Percentiles rank a stretch among this genome's conserved stretches.
Evolutionary conservation across 1,140 invertebrate species (phyloP).

Genomic region (Trichomalopsis sarcophagae): DNA sequence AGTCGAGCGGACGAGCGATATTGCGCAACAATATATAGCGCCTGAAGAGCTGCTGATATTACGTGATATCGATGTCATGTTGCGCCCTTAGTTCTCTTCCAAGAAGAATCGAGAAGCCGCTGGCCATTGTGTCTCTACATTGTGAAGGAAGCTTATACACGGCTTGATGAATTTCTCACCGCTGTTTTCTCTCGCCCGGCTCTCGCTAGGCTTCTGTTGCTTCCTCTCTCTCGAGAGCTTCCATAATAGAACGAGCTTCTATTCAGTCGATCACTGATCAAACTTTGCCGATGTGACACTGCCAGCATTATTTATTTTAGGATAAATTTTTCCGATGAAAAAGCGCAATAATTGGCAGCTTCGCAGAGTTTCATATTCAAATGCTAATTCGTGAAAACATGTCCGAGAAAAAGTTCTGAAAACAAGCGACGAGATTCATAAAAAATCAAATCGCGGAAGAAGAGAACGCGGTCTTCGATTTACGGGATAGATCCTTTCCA

Average conservation of each 20-base stretch:
- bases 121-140: background rate
- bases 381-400: too few relatives aligned
- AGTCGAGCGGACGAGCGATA: constrained; percentile 17
- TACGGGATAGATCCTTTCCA: background rate
- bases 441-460: background rate
- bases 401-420: background rate
- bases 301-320: background rate
- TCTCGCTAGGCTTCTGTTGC: background rate
- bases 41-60: background rate
- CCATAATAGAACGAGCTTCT: background rate
- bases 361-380: too few relatives aligned
- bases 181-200: background rate
- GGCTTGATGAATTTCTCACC: constrained; percentile 29
- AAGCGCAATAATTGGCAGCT: too few relatives aligned
- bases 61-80: constrained; percentile 30
- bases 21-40: constrained; percentile 19
- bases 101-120: background rate
- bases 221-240: background rate
- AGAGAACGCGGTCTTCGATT: background rate
- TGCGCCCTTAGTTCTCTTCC: background rate
- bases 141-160: constrained; percentile 16
- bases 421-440: background rate
- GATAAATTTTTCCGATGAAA: too few relatives aligned
- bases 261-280: background rate
- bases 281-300: background rate